Conservation (phyloP, 2,797 vertebrate species). For the Sebastes cheni region DNA sequence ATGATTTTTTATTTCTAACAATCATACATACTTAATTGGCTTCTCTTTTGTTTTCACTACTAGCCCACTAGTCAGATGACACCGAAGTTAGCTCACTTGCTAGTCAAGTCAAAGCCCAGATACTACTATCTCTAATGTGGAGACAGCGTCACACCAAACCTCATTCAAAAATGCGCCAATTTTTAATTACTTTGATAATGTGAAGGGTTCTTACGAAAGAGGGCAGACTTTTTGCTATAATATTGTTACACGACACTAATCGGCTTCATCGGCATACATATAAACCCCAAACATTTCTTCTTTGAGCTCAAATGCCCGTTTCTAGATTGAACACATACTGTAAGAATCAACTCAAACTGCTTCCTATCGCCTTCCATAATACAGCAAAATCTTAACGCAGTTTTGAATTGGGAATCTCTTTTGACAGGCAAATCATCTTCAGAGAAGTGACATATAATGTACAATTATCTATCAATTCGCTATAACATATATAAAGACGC, state of each 20-base stretch:
- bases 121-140: not conserved
- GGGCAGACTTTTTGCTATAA: fast-evolving
- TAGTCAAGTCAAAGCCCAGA: not conserved
- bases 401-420: not conserved
- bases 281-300: not conserved
- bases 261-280: not conserved
- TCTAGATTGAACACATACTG: conserved; percentile 4
- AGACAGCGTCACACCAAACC: not conserved
- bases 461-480: fast-evolving
- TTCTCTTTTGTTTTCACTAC: no score
- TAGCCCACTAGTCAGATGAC: not conserved
- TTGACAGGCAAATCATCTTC: not conserved
- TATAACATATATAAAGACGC: not conserved
- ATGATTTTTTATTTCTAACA: no score
- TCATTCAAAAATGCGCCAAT: not conserved
- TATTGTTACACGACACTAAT: not conserved
- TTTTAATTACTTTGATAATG: fast-evolving
- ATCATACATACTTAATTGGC: no score
- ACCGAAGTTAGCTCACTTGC: not conserved
- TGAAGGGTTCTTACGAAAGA: not conserved
- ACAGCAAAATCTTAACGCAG: not conserved
- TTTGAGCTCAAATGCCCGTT: not conserved
- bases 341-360: not conserved
- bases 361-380: not conserved
- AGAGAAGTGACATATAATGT: not conserved